Evolutionary conservation across 2,888 invertebrate genomes (phyloP).

Genomic region (Megalurothrips usitatus): DNA sequence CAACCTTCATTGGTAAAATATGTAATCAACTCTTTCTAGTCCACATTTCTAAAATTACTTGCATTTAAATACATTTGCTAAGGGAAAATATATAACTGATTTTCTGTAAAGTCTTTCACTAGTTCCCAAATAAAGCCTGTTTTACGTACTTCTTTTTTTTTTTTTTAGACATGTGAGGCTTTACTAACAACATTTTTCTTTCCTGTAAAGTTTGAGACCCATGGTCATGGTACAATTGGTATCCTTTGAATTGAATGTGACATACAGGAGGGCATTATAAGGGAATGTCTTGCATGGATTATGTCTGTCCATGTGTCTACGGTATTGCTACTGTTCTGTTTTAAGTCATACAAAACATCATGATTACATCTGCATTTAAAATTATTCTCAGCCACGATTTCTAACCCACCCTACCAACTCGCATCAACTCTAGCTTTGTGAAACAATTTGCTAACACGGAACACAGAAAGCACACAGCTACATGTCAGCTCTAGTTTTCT

Average conservation of each 20-base stretch:
- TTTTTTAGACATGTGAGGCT: neutral
- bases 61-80: neutral
- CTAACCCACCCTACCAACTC: neutral
- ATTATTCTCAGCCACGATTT: neutral
- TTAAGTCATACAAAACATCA: neutral
- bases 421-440: neutral
- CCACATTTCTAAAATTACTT: neutral
- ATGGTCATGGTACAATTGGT: neutral
- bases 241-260: neutral
- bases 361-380: neutral
- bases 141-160: neutral
- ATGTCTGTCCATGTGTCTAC: neutral
- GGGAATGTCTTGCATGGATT: neutral
- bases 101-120: neutral
- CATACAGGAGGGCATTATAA: neutral
- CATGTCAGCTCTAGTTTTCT: neutral
- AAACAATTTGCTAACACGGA: neutral
- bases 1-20: neutral
- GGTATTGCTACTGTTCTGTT: neutral
- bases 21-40: neutral
- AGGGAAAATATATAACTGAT: neutral
- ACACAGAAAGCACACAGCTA: conserved; percentile 20
- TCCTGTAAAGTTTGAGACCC: no score
- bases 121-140: neutral
- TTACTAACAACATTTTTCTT: no score